phyloP scores from a whole-genome alignment of 2,888 invertebrate genomes.

The Eucriotettix oculatus region DNA sequence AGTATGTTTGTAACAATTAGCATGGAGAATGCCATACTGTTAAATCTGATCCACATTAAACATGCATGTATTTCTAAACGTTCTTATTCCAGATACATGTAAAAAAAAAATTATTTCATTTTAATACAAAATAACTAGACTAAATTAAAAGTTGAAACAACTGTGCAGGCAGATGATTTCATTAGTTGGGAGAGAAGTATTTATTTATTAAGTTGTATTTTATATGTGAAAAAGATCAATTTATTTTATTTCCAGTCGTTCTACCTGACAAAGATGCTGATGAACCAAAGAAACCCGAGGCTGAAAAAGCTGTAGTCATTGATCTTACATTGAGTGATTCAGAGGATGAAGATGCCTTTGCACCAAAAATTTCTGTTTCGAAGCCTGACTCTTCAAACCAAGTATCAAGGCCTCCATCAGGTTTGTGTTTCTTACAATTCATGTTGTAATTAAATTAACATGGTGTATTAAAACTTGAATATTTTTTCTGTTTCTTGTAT shows the following conservation, averaged over 20 bases:
- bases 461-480: too few species aligned
- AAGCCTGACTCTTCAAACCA: background rate
- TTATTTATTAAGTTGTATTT: background rate
- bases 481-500: too few species aligned
- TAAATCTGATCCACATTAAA: too few species aligned
- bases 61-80: too few species aligned
- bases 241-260: conserved; percentile 2
- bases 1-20: too few species aligned
- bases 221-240: background rate
- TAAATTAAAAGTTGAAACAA: too few species aligned
- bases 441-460: background rate
- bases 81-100: too few species aligned
- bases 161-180: too few species aligned
- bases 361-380: background rate
- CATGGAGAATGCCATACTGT: too few species aligned
- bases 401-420: background rate
- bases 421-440: background rate
- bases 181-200: too few species aligned
- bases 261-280: conserved; percentile 15
- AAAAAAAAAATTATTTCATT: too few species aligned
- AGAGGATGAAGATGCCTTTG: conserved; percentile 29
- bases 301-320: conserved; percentile 34
- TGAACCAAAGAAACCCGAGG: conserved; percentile 16
- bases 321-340: conserved; percentile 60
- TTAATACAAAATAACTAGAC: too few species aligned